Evolutionary conservation across 2,888 invertebrate genomes (phyloP).

Genomic region (Oscheius sp.): DNA sequence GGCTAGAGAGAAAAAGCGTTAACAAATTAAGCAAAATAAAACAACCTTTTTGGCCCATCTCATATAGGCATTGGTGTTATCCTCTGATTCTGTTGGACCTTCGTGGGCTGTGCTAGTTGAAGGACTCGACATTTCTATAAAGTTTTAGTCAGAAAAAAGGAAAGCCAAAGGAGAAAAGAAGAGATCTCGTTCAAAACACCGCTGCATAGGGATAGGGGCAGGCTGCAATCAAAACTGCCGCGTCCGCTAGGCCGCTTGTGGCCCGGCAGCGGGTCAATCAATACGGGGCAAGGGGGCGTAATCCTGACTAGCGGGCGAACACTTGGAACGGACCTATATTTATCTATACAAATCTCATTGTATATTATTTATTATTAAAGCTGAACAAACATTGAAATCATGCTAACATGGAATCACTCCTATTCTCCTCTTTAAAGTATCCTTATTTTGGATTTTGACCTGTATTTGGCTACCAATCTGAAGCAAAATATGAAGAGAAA

Average conservation of each 20-base stretch:
- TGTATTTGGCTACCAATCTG: slow-evolving; percentile 12
- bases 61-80: background rate
- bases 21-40: too few relatives aligned
- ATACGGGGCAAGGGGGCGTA: background rate
- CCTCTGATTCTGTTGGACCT: background rate
- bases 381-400: background rate
- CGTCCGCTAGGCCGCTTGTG: slow-evolving; percentile 3
- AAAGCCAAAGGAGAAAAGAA: background rate
- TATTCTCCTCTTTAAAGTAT: background rate
- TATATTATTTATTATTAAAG: slow-evolving; percentile 2
- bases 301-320: background rate
- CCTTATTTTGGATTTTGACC: slow-evolving; percentile 2
- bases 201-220: background rate
- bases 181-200: background rate
- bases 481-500: background rate
- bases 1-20: too few relatives aligned
- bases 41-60: slow-evolving; percentile 27
- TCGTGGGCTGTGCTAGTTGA: background rate
- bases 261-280: background rate
- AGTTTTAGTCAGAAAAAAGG: background rate
- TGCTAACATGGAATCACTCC: background rate
- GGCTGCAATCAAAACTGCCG: slow-evolving; percentile 1
- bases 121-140: background rate
- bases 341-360: background rate
- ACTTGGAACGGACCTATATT: background rate